These are phyloP conservation scores for Chamaedrilus cognettii DNA, from an alignment of 2,888 invertebrate species.

Conservation along the genomic window DNA sequence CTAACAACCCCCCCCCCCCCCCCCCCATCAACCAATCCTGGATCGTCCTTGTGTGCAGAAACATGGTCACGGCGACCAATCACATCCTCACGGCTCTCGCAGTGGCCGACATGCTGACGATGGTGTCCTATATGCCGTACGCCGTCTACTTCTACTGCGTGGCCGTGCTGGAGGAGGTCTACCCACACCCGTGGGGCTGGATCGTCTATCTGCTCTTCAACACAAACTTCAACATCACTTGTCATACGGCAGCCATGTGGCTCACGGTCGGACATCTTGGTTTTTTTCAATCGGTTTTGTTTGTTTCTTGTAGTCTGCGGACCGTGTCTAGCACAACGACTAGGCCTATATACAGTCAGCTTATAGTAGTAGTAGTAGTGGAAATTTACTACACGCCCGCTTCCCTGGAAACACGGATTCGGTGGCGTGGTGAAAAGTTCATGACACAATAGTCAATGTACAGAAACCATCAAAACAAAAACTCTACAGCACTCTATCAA, in stretches of 20 bases:
- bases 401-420: too few species aligned
- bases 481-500: too few species aligned
- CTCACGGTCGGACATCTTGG: slow-evolving; percentile 81
- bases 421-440: too few species aligned
- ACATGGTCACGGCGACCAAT: slow-evolving; percentile 89
- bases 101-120: slow-evolving; percentile 89
- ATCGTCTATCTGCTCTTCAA: slow-evolving; percentile 50
- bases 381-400: too few species aligned
- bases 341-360: too few species aligned
- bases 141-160: slow-evolving; percentile 37
- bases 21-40: too few species aligned
- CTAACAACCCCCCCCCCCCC: slow-evolving; percentile 91
- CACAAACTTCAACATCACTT: slow-evolving; percentile 54
- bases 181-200: slow-evolving; percentile 44
- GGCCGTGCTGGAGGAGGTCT: slow-evolving; percentile 9
- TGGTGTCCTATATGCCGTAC: slow-evolving; percentile 77
- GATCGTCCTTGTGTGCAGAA: slow-evolving; percentile 80
- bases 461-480: too few species aligned
- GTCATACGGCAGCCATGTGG: slow-evolving; percentile 89
- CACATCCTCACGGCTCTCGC: slow-evolving; percentile 83
- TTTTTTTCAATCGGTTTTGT: too few species aligned
- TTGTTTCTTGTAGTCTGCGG: too few species aligned
- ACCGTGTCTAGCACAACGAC: too few species aligned
- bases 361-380: too few species aligned
- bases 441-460: too few species aligned